Evolutionary conservation across 2,888 invertebrate genomes (phyloP).

Genomic region (Schrankia costaestrigalis): DNA sequence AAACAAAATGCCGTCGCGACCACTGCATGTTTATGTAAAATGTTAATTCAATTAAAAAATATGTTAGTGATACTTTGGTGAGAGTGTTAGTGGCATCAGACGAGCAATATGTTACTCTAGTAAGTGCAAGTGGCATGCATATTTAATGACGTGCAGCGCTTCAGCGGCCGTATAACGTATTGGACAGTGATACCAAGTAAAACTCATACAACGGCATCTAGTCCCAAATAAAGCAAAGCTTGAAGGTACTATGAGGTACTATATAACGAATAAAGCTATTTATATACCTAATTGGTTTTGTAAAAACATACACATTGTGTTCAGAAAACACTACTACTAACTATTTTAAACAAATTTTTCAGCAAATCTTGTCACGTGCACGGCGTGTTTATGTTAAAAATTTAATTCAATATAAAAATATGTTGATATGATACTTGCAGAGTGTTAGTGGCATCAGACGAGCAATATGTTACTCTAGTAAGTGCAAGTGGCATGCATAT

Average conservation of each 20-base stretch:
- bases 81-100: conserved; percentile 23
- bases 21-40: too few species aligned
- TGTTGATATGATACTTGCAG: conserved; percentile 19
- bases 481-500: conserved; percentile 37
- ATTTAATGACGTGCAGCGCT: conserved; percentile 32
- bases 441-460: conserved; percentile 23
- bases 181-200: conserved; percentile 10
- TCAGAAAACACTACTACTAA: too few species aligned
- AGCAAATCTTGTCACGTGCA: too few species aligned
- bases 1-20: too few species aligned
- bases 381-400: too few species aligned
- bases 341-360: too few species aligned
- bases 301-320: too few species aligned
- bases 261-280: too few species aligned
- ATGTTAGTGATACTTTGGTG: conserved; percentile 19
- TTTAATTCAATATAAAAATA: conserved; percentile 6
- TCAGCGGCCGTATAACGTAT: conserved; percentile 10
- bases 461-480: conserved; percentile 26
- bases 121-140: conserved; percentile 35
- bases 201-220: too few species aligned
- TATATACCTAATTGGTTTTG: too few species aligned
- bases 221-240: too few species aligned
- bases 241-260: too few species aligned
- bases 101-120: conserved; percentile 26
- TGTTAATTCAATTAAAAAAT: conserved; percentile 6